These are phyloP conservation scores for Zeuzera pyrina DNA, from an alignment of 2,888 invertebrate species.

Conservation along the genomic window DNA sequence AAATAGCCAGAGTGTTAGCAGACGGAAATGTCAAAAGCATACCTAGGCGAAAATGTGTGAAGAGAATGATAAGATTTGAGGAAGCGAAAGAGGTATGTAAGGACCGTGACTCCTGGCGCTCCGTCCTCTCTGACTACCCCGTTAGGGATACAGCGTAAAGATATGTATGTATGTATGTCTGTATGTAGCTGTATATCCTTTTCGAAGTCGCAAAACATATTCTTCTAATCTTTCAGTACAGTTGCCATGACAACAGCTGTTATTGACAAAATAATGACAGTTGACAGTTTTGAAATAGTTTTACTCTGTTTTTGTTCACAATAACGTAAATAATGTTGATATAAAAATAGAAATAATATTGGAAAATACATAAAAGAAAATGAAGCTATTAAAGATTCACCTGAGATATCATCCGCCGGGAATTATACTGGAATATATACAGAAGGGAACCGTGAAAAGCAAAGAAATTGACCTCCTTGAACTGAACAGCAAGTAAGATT, in stretches of 20 bases:
- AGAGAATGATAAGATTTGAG: no score
- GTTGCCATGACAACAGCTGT: slow-evolving; percentile 35
- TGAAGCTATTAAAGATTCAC: slow-evolving; percentile 79
- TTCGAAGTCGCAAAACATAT: no score
- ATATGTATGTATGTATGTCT: no score
- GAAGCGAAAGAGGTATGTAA: no score
- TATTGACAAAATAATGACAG: slow-evolving; percentile 48
- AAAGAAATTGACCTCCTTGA: slow-evolving; percentile 79
- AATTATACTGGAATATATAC: slow-evolving; percentile 75
- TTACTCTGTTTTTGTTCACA: slow-evolving; percentile 22
- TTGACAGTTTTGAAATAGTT: slow-evolving; percentile 25
- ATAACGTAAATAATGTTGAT: no score
- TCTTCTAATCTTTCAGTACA: no score
- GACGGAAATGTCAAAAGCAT: no score
- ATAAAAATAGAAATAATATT: slow-evolving; percentile 16
- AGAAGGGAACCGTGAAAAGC: slow-evolving; percentile 69
- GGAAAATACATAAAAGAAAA: slow-evolving; percentile 26
- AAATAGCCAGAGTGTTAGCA: no score
- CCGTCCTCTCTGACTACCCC: no score
- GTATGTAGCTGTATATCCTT: neutral
- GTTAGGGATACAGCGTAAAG: no score
- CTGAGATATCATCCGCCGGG: slow-evolving; percentile 82
- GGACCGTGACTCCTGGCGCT: no score
- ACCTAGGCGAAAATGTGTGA: no score
- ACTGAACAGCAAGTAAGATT: slow-evolving; percentile 72